These are phyloP conservation scores for Tinea pellionella DNA, from an alignment of 2,888 invertebrate genomes.

Conservation along the genomic window DNA sequence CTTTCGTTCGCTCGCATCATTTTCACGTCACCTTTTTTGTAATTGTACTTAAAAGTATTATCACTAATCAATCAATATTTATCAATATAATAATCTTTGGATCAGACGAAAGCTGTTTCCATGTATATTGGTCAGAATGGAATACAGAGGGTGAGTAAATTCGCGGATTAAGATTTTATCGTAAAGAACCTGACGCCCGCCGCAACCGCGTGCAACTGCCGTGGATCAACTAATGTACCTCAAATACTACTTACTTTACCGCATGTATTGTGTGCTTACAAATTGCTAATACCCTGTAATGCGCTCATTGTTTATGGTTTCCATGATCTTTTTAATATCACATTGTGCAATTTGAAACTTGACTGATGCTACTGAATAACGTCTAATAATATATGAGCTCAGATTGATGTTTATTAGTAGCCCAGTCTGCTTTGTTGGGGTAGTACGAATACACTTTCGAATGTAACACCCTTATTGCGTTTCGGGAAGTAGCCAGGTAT, in stretches of 20 bases:
- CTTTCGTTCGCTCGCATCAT: too few species aligned
- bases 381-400: too few species aligned
- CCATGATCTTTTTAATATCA: background rate
- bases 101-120: constrained; percentile 19
- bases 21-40: background rate
- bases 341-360: background rate
- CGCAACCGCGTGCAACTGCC: constrained; percentile 27
- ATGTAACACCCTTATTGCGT: too few species aligned
- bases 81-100: too few species aligned
- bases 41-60: background rate
- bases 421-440: too few species aligned
- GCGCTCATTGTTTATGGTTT: constrained; percentile 35
- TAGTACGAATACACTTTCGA: too few species aligned
- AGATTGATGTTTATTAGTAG: too few species aligned
- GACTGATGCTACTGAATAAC: too few species aligned
- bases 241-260: constrained; percentile 7
- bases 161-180: constrained; percentile 60
- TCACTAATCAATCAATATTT: too few species aligned
- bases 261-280: constrained; percentile 3
- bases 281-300: constrained; percentile 50
- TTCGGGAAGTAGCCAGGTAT: too few species aligned
- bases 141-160: constrained; percentile 22
- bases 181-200: constrained; percentile 38
- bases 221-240: constrained; percentile 13
- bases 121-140: background rate